A percentile compares a stretch with the other conserved stretches of the same genome.
phyloP scores from a whole-genome alignment of 2,888 invertebrate genomes.

The Acleris emargana region DNA sequence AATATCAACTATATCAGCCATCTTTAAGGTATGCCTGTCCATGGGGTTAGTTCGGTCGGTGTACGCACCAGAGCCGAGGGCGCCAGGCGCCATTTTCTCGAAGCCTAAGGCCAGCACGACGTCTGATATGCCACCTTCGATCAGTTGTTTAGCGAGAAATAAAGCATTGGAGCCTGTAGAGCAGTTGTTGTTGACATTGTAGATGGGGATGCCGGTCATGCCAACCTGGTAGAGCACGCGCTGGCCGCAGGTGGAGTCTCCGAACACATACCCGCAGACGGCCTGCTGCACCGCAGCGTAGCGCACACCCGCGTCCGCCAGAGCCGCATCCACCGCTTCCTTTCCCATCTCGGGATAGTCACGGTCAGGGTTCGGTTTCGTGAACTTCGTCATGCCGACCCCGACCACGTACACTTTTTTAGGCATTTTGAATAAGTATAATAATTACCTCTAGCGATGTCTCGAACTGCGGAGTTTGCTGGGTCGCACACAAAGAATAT shows the following conservation, averaged over 20 bases:
- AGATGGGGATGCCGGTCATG: constrained; percentile 98
- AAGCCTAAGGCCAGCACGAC: constrained; percentile 97
- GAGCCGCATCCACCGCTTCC: constrained; percentile 95
- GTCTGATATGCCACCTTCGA: constrained; percentile 94
- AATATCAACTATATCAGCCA: constrained; percentile 93
- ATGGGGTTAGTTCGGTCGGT: constrained; percentile 94
- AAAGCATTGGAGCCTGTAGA: constrained; percentile 98
- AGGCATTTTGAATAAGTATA: constrained; percentile 65
- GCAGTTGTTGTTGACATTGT: constrained; percentile 99
- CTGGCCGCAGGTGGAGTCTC: constrained; percentile 98
- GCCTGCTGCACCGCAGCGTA: constrained; percentile 94
- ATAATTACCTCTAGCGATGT: constrained; percentile 73
- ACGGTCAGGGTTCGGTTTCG: constrained; percentile 94
- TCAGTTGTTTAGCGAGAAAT: constrained; percentile 93
- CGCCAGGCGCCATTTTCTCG: constrained; percentile 98
- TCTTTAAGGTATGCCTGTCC: constrained; percentile 93
- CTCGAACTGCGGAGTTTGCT: constrained; percentile 51
- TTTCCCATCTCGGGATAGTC: constrained; percentile 98
- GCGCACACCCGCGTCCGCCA: constrained; percentile 91
- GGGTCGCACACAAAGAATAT: constrained; percentile 26
- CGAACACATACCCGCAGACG: constrained; percentile 96
- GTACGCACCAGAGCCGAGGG: constrained; percentile 89
- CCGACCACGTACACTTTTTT: constrained; percentile 94
- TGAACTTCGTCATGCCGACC: constrained; percentile 99
- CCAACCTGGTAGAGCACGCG: constrained; percentile 96